Percentiles rank a stretch among this genome's conserved stretches.
These are phyloP conservation scores for Biston betularia DNA, from an alignment of 2,888 invertebrate species.

Conservation along the genomic window DNA sequence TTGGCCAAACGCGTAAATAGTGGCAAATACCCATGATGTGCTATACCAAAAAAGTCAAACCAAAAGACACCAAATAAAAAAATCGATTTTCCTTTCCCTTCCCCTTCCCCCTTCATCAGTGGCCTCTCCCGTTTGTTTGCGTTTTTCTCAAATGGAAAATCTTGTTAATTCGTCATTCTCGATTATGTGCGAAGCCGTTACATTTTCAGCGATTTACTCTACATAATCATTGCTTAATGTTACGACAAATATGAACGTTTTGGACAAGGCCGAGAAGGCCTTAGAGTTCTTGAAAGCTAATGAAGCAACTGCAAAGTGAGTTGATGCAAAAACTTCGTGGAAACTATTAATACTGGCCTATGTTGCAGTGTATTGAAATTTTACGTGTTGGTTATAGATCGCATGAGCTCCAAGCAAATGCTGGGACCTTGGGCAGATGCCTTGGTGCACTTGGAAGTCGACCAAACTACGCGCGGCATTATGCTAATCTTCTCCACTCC, in stretches of 20 bases:
- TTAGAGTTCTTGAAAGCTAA: conserved; percentile 76
- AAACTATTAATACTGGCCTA: conserved; percentile 5
- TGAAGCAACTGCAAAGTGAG: conserved; percentile 74
- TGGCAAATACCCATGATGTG: neutral
- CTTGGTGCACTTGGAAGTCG: conserved; percentile 77
- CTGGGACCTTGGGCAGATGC: conserved; percentile 78
- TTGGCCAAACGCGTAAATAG: neutral
- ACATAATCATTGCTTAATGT: conserved; percentile 48
- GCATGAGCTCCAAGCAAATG: conserved; percentile 78
- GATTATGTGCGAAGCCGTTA: conserved; percentile 51
- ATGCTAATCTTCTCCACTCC: conserved; percentile 74
- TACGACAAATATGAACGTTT: conserved; percentile 70
- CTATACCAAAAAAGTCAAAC: conserved; percentile 15
- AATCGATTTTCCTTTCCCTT: conserved; percentile 31
- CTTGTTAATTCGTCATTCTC: conserved; percentile 36
- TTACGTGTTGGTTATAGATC: conserved; percentile 61
- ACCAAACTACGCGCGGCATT: conserved; percentile 75
- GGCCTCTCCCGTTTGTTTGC: conserved; percentile 58
- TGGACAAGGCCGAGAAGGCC: conserved; percentile 82
- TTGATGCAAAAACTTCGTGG: conserved; percentile 35
- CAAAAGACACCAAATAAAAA: conserved; percentile 4
- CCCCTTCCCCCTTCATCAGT: no score
- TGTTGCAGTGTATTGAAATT: neutral
- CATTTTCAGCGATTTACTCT: conserved; percentile 23
- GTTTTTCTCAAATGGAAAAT: conserved; percentile 54